phyloP scores from a whole-genome alignment of 1,140 invertebrate genomes.

The Holcopasites calliopsidis region DNA sequence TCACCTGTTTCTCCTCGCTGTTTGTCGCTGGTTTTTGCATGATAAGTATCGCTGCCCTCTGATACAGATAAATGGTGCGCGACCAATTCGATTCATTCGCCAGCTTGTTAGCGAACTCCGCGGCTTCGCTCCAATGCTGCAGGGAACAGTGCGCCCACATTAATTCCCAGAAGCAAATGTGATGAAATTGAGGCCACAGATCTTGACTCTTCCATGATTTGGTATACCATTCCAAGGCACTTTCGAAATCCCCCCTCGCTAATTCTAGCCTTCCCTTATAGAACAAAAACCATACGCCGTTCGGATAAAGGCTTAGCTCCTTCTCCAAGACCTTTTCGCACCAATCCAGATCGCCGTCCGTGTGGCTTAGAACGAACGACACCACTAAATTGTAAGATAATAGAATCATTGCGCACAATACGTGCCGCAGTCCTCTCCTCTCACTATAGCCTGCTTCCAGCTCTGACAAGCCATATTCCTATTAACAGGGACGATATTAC shows the following conservation, averaged over 20 bases:
- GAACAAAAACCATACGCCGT: conserved; percentile 96
- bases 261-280: conserved; percentile 93
- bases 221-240: conserved; percentile 89
- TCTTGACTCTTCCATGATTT: conserved; percentile 91
- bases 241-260: conserved; percentile 88
- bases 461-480: conserved; percentile 88
- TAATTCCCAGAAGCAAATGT: conserved; percentile 97
- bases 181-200: conserved; percentile 96
- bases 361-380: conserved; percentile 89
- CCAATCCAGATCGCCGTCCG: conserved; percentile 88
- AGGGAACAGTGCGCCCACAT: conserved; percentile 91
- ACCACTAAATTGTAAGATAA: conserved; percentile 92
- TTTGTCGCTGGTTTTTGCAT: conserved; percentile 84
- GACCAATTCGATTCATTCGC: conserved; percentile 94
- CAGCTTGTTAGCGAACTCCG: conserved; percentile 86
- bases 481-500: background rate
- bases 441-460: conserved; percentile 86
- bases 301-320: conserved; percentile 87
- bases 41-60: conserved; percentile 90
- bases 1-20: conserved; percentile 77
- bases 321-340: conserved; percentile 87
- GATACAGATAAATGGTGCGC: conserved; percentile 93
- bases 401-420: conserved; percentile 91
- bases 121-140: conserved; percentile 86
- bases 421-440: conserved; percentile 87